Conservation (phyloP, 2,113 vertebrate genomes). For the Hemichromis elongatus region DNA sequence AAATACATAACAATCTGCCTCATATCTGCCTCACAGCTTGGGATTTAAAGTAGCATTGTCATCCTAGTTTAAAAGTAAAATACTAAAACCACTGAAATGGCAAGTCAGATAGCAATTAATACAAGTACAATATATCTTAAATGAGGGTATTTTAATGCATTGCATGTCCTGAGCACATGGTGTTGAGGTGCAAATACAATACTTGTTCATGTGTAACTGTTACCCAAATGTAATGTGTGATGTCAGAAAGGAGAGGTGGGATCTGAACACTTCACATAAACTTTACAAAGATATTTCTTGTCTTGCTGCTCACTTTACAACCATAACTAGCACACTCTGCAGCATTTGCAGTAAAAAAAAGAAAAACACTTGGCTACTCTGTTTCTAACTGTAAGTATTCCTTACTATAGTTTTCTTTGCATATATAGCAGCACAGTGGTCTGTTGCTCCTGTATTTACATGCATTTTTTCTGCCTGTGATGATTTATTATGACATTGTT, state of each 20-base stretch:
- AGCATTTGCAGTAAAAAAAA: neutral
- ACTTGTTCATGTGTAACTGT: neutral
- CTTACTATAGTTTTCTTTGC: neutral
- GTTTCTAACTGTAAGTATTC: conserved; percentile 10
- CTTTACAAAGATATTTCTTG: neutral
- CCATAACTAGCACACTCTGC: neutral
- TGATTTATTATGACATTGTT: neutral
- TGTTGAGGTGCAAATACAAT: neutral
- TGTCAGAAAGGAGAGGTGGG: conserved; percentile 40
- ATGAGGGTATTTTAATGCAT: neutral
- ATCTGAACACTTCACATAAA: conserved; percentile 3
- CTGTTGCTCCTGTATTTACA: neutral
- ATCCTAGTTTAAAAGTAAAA: neutral
- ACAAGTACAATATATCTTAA: neutral
- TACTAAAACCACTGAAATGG: neutral
- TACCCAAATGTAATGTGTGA: neutral
- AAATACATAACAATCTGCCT: neutral
- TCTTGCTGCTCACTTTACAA: neutral
- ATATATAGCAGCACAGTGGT: neutral
- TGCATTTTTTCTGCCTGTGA: neutral
- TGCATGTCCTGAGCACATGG: neutral
- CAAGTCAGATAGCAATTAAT: neutral
- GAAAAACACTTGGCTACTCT: neutral
- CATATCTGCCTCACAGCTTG: neutral
- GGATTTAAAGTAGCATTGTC: neutral